These are phyloP conservation scores for Silurus lanzhouensis DNA, from an alignment of 2,797 vertebrate genomes.

Conservation along the genomic window DNA sequence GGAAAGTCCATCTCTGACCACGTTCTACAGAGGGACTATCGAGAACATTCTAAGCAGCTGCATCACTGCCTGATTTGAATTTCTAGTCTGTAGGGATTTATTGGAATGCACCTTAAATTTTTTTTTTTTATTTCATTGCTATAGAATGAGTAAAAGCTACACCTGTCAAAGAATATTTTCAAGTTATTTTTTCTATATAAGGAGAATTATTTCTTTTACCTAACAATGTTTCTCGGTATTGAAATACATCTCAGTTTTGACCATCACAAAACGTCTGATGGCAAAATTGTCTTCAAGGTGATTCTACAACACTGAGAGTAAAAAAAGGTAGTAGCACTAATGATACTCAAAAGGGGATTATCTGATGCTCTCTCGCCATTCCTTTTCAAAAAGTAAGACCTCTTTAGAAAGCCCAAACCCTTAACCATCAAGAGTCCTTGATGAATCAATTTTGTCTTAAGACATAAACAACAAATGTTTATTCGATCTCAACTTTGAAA, in stretches of 20 bases:
- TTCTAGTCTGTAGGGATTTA: too few species aligned
- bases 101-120: too few species aligned
- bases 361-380: background rate
- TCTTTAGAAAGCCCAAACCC: background rate
- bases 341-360: background rate
- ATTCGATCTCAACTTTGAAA: background rate
- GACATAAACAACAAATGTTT: background rate
- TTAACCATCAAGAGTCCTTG: background rate
- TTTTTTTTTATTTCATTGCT: background rate
- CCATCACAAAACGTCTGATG: background rate
- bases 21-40: too few species aligned
- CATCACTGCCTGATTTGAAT: too few species aligned
- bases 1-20: too few species aligned
- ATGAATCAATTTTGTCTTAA: background rate
- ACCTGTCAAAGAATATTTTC: background rate
- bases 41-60: too few species aligned
- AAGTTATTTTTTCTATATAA: background rate
- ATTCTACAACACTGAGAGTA: background rate
- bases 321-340: background rate
- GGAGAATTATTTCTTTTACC: background rate
- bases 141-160: background rate
- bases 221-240: background rate
- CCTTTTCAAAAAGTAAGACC: background rate
- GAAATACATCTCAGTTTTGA: background rate
- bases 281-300: background rate